These are phyloP conservation scores for Phalloptychus januarius DNA, from an alignment of 2,797 vertebrate species.

Conservation along the genomic window DNA sequence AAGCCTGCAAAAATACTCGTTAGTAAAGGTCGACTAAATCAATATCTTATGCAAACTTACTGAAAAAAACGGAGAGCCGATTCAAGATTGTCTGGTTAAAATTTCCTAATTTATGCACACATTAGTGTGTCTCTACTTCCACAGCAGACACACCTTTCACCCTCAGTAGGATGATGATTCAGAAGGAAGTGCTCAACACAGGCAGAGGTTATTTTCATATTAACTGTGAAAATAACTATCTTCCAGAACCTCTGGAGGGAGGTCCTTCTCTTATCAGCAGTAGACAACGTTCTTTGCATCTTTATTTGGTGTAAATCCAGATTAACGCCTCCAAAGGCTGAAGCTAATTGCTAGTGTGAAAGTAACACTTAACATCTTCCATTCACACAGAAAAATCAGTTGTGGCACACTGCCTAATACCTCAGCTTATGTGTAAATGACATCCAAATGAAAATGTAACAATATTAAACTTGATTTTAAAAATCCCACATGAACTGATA, in stretches of 20 bases:
- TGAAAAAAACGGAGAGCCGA: constrained; percentile 14
- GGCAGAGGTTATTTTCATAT: not conserved
- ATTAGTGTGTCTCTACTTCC: not conserved
- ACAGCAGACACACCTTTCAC: not conserved
- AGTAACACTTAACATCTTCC: not conserved
- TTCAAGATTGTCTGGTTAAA: constrained; percentile 3
- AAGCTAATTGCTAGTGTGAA: not conserved
- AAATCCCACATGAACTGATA: not conserved
- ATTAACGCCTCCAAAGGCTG: not conserved
- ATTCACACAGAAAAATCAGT: not conserved
- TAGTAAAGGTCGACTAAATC: constrained; percentile 29
- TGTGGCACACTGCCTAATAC: not conserved
- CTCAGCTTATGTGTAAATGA: not conserved
- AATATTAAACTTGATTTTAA: not conserved
- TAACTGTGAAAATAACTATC: not conserved
- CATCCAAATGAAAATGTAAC: not conserved
- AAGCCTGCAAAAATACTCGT: constrained; percentile 28
- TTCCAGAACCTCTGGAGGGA: not conserved
- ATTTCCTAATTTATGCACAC: not conserved
- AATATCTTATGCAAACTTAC: constrained; percentile 31
- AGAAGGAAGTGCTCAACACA: not conserved
- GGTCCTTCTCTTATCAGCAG: not conserved
- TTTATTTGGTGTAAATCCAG: not conserved
- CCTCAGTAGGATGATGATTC: not conserved
- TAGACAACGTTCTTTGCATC: not conserved